Conservation (phyloP, 2,888 invertebrate species). For the Allacma fusca region DNA sequence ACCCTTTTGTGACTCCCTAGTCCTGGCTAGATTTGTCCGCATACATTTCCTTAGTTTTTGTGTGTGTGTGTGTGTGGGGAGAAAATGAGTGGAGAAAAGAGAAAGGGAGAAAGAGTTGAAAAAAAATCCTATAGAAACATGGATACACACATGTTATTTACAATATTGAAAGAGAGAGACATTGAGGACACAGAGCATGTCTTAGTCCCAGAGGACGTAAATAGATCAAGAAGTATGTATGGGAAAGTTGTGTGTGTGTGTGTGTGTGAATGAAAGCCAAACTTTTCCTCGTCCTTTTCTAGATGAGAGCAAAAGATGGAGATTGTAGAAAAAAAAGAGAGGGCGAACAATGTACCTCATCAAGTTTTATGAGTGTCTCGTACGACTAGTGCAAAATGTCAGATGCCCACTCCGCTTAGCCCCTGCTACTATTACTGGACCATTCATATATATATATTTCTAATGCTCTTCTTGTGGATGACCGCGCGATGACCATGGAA, state of each 20-base stretch:
- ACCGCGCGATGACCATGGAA: background rate
- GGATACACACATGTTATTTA: no score
- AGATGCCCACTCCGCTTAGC: background rate
- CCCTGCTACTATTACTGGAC: no score
- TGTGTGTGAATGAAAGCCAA: background rate
- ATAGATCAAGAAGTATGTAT: background rate
- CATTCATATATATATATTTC: background rate
- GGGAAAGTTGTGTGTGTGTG: background rate
- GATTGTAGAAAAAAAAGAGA: background rate
- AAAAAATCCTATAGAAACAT: no score
- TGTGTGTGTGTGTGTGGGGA: no score
- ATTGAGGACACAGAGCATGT: no score
- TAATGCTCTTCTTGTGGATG: background rate
- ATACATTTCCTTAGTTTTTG: no score
- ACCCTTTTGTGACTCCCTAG: no score
- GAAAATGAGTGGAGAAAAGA: no score
- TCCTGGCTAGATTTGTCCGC: no score
- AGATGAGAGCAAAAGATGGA: background rate
- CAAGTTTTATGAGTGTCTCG: slow-evolving; percentile 5
- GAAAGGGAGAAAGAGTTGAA: no score
- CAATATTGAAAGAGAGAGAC: no score
- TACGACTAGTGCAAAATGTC: background rate
- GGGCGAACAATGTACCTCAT: slow-evolving; percentile 1
- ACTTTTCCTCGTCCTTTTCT: background rate
- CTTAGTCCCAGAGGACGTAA: background rate